Evolutionary conservation across 2,797 vertebrate genomes (phyloP), one percentile per base, ranked within the genome.

Genomic region (Cetoscarus ocellatus): DNA sequence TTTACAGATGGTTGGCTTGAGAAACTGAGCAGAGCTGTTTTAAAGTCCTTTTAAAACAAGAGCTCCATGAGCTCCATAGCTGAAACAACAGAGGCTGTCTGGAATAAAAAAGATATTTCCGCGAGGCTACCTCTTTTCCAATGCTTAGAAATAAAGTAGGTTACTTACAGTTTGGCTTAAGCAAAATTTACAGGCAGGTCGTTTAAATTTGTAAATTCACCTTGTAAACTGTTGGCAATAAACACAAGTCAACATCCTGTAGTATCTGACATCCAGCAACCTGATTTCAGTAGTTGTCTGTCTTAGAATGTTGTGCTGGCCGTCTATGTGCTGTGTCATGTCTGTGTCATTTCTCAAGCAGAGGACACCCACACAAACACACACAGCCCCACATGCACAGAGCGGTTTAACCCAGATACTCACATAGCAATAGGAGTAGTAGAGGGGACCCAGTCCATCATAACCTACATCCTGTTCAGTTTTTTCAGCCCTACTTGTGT

Each of bases 401-500:
- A 62, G 34, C 34, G 43, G 60, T 49, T 71, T 80, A 75, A 84
- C 69, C 73, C 61, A 84, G 67, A 84, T 85, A 58, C 54, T 59
- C 42, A 59, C n/a, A 48, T 67, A 66, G 70, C 63, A 73, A 76
- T 39, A 61, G 51, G 69, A 60, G 61, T 57, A 73, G 64, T 59
- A 62, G 68, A 78, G 77, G 63, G 78, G 68, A 62, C 61, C 75
- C 54, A 17, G 56, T 60, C 70, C 40, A 19, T 36, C 42, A 13
- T 75, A 88, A 69, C 70, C 75, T 66, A 76, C 67, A 85, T 83
- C 54, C 62, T 68, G 52, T 27, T 42, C 61, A 44, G 60, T 80
- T 64, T 75, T 61, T 45, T 69, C 49, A 36, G 38, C 69, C 49
- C 59, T 60, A 61, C 60, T 79, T 70, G 72, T 70, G 57, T 50